Conservation (phyloP, 2,797 vertebrate genomes). For the Typhlichthys subterraneus region DNA sequence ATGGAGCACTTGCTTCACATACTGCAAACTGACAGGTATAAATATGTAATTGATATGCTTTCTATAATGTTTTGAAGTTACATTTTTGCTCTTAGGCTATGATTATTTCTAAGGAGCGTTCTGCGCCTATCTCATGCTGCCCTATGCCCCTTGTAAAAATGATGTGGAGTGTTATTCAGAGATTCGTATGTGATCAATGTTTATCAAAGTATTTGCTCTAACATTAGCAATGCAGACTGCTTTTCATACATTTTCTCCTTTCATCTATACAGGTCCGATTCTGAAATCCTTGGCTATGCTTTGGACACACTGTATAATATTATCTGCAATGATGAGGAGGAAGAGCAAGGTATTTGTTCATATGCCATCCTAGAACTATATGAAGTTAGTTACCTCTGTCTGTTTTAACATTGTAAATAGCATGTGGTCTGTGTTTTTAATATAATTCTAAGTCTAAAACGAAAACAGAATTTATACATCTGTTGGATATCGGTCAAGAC, state of each 20-base stretch:
- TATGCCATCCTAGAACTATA: neutral
- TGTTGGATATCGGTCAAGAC: slow-evolving; percentile 10
- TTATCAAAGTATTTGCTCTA: neutral
- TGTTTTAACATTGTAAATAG: slow-evolving; percentile 8
- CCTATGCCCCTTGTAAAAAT: slow-evolving; percentile 1
- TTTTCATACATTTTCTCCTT: neutral
- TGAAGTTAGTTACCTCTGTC: neutral
- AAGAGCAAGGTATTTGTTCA: slow-evolving; percentile 87
- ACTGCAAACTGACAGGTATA: slow-evolving; percentile 92
- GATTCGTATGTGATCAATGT: neutral
- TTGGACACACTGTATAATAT: slow-evolving; percentile 97
- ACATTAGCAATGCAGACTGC: neutral
- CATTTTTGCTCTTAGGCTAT: neutral
- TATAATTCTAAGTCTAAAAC: neutral
- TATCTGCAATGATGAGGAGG: slow-evolving; percentile 95
- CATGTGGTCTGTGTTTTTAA: too few relatives aligned
- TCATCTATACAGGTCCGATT: slow-evolving; percentile 86
- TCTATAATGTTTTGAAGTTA: neutral
- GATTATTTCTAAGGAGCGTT: neutral
- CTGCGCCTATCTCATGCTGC: neutral
- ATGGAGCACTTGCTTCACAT: slow-evolving; percentile 94
- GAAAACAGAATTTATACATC: slow-evolving; percentile 38
- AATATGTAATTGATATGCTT: neutral
- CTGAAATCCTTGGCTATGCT: slow-evolving; percentile 98
- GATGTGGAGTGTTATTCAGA: neutral